A percentile compares a stretch with the other conserved stretches of the same genome.
These are phyloP conservation scores for Tricholaema leucomelas DNA, from an alignment of 2,113 vertebrate genomes.

Conservation along the genomic window DNA sequence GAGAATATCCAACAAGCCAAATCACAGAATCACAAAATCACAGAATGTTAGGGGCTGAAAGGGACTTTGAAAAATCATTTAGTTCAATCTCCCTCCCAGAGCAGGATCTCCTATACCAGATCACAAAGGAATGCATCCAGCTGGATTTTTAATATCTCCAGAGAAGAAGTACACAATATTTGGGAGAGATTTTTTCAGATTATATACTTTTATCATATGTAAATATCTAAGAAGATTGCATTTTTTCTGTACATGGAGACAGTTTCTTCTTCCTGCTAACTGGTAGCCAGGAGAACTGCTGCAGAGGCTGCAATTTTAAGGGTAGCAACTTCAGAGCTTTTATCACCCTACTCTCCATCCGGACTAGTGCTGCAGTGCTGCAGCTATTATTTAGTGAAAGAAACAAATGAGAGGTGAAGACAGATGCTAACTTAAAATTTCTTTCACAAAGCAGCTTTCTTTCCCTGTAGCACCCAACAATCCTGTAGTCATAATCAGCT, in stretches of 20 bases:
- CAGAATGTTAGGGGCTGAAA: no score
- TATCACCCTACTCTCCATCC: neutral
- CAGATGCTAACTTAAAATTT: neutral
- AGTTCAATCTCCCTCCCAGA: no score
- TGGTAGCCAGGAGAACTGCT: neutral
- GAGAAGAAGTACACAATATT: no score
- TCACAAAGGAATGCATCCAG: no score
- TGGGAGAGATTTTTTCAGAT: neutral
- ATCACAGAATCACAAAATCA: no score
- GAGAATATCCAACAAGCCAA: neutral
- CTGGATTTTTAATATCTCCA: no score
- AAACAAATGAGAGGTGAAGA: neutral
- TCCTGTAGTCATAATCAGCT: neutral
- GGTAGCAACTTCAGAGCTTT: neutral
- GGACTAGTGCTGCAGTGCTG: neutral
- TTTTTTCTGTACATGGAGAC: neutral
- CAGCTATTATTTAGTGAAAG: neutral
- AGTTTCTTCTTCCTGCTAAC: neutral
- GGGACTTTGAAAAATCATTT: no score
- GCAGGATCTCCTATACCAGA: no score
- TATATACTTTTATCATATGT: neutral
- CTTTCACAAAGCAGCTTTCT: neutral
- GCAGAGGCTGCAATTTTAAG: neutral
- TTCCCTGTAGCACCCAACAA: neutral
- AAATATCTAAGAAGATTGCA: neutral